A percentile compares a stretch with the other conserved stretches of the same genome.
phyloP scores from a whole-genome alignment of 2,113 vertebrate species.

The Pogonocichla stellata region DNA sequence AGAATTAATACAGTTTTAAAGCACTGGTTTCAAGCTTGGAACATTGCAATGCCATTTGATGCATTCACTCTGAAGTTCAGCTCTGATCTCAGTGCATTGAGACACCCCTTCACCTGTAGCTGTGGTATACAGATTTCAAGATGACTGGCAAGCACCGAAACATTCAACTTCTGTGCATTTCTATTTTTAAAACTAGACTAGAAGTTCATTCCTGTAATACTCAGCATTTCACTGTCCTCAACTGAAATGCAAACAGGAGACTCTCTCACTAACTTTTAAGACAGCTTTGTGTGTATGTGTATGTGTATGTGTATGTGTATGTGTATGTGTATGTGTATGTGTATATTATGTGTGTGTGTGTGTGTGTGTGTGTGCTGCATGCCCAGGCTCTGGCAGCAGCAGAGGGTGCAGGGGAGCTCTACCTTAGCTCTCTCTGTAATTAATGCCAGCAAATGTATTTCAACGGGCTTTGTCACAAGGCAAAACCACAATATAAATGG shows the following conservation, averaged over 20 bases:
- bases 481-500: not conserved
- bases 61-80: not conserved
- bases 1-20: not conserved
- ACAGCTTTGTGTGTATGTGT: not conserved
- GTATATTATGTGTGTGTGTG: too few relatives aligned
- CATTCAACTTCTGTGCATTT: not conserved
- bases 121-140: not conserved
- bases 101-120: not conserved
- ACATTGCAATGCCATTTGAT: not conserved
- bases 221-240: not conserved
- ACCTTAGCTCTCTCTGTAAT: not conserved
- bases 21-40: not conserved
- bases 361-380: not conserved
- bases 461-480: not conserved
- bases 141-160: accelerated
- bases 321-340: too few relatives aligned
- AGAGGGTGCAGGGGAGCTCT: not conserved
- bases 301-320: too few relatives aligned
- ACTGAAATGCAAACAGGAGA: not conserved
- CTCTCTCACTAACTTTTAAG: not conserved
- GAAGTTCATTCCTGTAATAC: not conserved
- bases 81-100: not conserved
- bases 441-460: not conserved
- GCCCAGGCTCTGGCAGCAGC: not conserved
- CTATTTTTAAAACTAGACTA: not conserved